phyloP scores from a whole-genome alignment of 2,797 vertebrate genomes.

The Manis pentadactyla region DNA sequence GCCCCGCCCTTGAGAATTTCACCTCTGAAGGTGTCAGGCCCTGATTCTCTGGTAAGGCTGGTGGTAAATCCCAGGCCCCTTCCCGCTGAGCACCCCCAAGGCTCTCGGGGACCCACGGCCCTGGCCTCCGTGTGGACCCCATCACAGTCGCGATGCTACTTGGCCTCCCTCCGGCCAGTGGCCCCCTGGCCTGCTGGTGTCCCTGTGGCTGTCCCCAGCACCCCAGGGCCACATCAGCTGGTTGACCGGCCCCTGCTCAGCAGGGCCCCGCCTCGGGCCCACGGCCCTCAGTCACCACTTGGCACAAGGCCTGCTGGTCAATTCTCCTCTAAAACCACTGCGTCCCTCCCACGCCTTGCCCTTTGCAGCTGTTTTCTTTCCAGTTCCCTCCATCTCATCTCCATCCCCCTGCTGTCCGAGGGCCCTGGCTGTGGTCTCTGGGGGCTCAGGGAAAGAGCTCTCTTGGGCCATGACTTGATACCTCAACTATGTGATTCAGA shows the following conservation, averaged over 20 bases:
- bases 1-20: accelerated
- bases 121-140: accelerated
- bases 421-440: background rate
- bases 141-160: accelerated
- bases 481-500: conserved; percentile 58
- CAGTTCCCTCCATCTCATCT: background rate
- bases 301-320: background rate
- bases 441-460: background rate
- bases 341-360: background rate
- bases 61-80: background rate
- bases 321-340: background rate
- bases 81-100: background rate
- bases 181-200: background rate
- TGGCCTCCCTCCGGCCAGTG: accelerated
- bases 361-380: background rate
- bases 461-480: background rate
- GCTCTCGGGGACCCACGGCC: accelerated
- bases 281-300: background rate
- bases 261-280: background rate
- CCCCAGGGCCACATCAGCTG: background rate
- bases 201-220: background rate
- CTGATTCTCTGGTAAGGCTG: background rate
- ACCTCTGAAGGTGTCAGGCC: accelerated
- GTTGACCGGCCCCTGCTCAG: background rate
- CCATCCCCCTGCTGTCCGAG: background rate